These are phyloP conservation scores for Gulo gulo DNA, from an alignment of 2,113 vertebrate species.

Conservation along the genomic window DNA sequence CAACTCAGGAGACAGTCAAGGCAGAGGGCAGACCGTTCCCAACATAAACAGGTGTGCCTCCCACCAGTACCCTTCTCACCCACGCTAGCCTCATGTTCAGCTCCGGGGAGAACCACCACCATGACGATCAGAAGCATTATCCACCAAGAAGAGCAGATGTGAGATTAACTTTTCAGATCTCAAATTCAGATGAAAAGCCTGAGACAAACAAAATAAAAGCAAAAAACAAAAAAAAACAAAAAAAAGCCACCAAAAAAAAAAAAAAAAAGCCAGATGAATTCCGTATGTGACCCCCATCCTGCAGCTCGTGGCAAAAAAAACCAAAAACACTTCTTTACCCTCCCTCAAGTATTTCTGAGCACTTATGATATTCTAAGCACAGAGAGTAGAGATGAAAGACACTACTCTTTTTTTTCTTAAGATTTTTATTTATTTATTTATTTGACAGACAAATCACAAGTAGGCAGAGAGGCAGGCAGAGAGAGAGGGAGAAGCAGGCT, in stretches of 20 bases:
- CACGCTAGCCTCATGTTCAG: accelerated
- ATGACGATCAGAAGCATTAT: background rate
- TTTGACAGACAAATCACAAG: too few relatives aligned
- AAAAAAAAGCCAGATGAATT: background rate
- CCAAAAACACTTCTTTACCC: background rate
- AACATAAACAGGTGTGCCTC: background rate
- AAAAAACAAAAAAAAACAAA: background rate
- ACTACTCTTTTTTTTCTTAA: background rate
- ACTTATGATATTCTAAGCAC: background rate
- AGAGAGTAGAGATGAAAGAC: background rate
- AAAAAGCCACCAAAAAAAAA: background rate
- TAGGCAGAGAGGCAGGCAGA: too few relatives aligned
- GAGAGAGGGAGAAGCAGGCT: too few relatives aligned
- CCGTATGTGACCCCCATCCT: background rate
- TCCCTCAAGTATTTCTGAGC: background rate
- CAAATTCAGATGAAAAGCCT: background rate
- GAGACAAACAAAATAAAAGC: background rate
- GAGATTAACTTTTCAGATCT: background rate
- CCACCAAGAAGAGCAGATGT: background rate
- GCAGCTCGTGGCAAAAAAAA: background rate
- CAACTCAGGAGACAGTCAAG: background rate
- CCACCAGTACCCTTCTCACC: background rate
- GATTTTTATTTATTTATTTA: too few relatives aligned
- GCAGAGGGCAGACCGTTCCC: background rate
- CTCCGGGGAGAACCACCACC: background rate